Percentiles rank a stretch among this genome's conserved stretches.
Conservation (phyloP, 2,888 invertebrate genomes). For the Dorcus hopei region DNA sequence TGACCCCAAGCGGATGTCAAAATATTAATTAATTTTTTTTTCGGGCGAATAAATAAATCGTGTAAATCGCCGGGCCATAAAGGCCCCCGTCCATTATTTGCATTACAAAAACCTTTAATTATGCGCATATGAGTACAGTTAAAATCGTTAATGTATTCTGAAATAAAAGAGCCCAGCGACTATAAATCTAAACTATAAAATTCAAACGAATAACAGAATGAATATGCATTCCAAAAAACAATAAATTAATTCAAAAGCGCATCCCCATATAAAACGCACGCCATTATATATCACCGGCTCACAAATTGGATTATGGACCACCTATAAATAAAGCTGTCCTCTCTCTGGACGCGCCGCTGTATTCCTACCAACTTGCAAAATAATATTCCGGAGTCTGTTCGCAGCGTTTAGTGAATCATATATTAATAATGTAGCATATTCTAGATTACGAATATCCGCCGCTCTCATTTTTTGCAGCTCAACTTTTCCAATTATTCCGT, state of each 20-base stretch:
- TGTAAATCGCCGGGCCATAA: too few species aligned
- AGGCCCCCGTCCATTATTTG: too few species aligned
- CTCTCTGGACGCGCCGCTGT: neutral
- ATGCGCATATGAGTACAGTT: conserved; percentile 2
- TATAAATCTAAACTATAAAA: conserved; percentile 1
- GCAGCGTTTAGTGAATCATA: conserved; percentile 1
- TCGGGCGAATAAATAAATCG: too few species aligned
- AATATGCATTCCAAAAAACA: conserved; percentile 11
- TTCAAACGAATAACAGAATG: conserved; percentile 2
- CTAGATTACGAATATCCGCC: neutral
- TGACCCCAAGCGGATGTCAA: too few species aligned
- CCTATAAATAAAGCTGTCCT: conserved; percentile 14
- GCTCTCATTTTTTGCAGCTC: neutral
- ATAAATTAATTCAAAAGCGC: conserved; percentile 12
- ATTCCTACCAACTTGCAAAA: conserved; percentile 1
- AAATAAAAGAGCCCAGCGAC: conserved; percentile 1
- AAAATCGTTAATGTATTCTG: conserved; percentile 2
- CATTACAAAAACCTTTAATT: neutral
- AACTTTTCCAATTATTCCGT: neutral
- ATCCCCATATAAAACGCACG: conserved; percentile 9
- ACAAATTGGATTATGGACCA: conserved; percentile 18
- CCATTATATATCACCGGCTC: conserved; percentile 16
- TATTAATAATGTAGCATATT: neutral
- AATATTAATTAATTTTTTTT: too few species aligned
- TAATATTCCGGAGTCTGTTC: neutral